These are phyloP conservation scores for Albula glossodonta DNA, from an alignment of 2,113 vertebrate genomes.

Conservation along the genomic window DNA sequence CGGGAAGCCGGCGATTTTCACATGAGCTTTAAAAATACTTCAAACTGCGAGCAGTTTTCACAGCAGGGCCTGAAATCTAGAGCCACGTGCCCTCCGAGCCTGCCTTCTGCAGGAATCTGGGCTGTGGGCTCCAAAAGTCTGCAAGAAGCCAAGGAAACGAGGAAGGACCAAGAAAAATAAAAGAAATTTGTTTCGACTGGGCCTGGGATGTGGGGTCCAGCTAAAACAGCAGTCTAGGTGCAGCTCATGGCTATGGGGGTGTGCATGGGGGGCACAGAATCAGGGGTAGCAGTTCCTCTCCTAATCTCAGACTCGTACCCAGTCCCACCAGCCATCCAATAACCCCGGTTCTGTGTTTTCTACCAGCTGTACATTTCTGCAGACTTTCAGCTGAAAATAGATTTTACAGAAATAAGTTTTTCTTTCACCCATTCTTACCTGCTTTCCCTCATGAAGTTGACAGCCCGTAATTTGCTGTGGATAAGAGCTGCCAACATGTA, in stretches of 20 bases:
- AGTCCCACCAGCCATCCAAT: too few relatives aligned
- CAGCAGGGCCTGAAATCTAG: conserved; percentile 2
- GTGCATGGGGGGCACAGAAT: too few relatives aligned
- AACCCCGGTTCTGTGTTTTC: too few relatives aligned
- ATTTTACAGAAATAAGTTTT: too few relatives aligned
- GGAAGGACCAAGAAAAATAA: background rate
- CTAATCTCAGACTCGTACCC: too few relatives aligned
- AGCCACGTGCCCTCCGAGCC: background rate
- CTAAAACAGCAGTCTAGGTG: background rate
- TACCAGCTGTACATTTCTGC: too few relatives aligned
- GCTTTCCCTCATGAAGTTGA: too few relatives aligned
- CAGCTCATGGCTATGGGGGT: background rate
- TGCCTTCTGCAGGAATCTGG: background rate
- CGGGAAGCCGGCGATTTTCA: background rate
- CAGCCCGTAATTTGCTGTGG: background rate
- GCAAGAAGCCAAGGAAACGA: background rate
- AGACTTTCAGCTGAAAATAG: too few relatives aligned
- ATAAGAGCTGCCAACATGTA: too few relatives aligned
- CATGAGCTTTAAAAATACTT: background rate
- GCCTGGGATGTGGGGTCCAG: background rate
- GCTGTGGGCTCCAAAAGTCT: background rate
- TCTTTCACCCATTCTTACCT: too few relatives aligned
- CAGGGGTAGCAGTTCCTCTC: too few relatives aligned
- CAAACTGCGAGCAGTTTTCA: background rate
- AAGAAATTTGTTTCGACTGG: background rate